Percentiles rank a stretch among this genome's conserved stretches.
Evolutionary conservation across 2,113 vertebrate species (phyloP).

Genomic region (Noctilio leporinus): DNA sequence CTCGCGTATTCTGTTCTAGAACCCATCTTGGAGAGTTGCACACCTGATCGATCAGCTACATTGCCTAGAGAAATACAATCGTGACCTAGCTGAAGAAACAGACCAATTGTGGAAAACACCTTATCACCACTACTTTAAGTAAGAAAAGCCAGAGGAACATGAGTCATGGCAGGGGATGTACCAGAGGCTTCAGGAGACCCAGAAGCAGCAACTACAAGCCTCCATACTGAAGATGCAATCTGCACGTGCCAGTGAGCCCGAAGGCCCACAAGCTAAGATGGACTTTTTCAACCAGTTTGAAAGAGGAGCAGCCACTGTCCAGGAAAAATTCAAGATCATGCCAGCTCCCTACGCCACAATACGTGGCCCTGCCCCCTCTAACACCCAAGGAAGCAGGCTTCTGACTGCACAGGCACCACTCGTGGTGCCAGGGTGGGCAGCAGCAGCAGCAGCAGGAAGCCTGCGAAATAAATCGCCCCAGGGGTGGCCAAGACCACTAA

Average conservation of each 20-base stretch:
- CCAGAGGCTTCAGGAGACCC: conserved; percentile 74
- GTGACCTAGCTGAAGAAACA: conserved; percentile 89
- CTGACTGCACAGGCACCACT: conserved; percentile 78
- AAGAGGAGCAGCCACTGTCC: conserved; percentile 71
- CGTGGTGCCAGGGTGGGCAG: conserved; percentile 48
- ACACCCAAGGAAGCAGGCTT: conserved; percentile 44
- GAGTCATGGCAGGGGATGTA: conserved; percentile 90
- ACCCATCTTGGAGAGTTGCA: conserved; percentile 92
- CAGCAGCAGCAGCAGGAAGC: conserved; percentile 78
- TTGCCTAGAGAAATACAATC: conserved; percentile 92
- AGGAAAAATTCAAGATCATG: conserved; percentile 77
- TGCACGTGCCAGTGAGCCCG: neutral
- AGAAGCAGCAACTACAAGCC: conserved; percentile 82
- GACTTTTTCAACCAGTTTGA: conserved; percentile 67
- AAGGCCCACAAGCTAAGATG: neutral
- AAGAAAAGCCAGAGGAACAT: conserved; percentile 83
- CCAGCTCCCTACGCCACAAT: conserved; percentile 58
- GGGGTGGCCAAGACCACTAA: conserved; percentile 96
- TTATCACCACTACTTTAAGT: conserved; percentile 87
- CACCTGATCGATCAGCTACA: conserved; percentile 92
- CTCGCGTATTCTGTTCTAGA: conserved; percentile 92
- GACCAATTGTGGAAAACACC: conserved; percentile 90
- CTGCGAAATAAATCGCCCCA: conserved; percentile 89
- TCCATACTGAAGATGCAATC: conserved; percentile 68
- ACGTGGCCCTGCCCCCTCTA: neutral